These are phyloP conservation scores for Astreopora myriophthalma DNA, from an alignment of 64 coral and sea anemone genomes.

Conservation along the genomic window DNA sequence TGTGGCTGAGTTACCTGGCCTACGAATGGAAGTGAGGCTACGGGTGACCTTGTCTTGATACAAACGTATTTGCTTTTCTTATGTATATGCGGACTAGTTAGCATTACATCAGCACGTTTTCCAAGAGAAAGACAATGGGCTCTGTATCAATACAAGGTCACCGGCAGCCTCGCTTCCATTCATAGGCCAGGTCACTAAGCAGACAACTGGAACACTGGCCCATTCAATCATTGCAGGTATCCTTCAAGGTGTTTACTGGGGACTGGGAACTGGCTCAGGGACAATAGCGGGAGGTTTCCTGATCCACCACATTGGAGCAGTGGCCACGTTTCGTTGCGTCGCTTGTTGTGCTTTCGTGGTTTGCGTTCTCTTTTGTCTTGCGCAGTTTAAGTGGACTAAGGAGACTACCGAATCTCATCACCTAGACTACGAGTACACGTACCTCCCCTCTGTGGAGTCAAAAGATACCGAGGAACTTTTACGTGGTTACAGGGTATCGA, in stretches of 20 bases:
- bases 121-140: no score
- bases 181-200: no score
- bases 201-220: no score
- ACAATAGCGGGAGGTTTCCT: constrained; percentile 85
- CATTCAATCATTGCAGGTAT: constrained; percentile 39
- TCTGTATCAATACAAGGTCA: no score
- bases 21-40: no score
- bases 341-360: constrained; percentile 70
- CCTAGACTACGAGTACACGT: constrained; percentile 75
- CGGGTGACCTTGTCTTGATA: no score
- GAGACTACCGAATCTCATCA: constrained; percentile 33
- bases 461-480: constrained; percentile 86
- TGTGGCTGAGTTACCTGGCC: no score
- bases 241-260: constrained; percentile 93
- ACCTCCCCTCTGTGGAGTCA: constrained; percentile 72
- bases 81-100: no score
- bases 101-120: no score
- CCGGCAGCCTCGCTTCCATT: no score
- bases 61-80: no score
- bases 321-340: constrained; percentile 77
- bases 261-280: constrained; percentile 84
- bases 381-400: constrained; percentile 73
- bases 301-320: constrained; percentile 86
- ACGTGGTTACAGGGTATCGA: constrained; percentile 64
- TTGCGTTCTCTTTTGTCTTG: constrained; percentile 71